Evolutionary conservation across 2,797 vertebrate species (phyloP).

Genomic region (Macroramphosus scolopax): DNA sequence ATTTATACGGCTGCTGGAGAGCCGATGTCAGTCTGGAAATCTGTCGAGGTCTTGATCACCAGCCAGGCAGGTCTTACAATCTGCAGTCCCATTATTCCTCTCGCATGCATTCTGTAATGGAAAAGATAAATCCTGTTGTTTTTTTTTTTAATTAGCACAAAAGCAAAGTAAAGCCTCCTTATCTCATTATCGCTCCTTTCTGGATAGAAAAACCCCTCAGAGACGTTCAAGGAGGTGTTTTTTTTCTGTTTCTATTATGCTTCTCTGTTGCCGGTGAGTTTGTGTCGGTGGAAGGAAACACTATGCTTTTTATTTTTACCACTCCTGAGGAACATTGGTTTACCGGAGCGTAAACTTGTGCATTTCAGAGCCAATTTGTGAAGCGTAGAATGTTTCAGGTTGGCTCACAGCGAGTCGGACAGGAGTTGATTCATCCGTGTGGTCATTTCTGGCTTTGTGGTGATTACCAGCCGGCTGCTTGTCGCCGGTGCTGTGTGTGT

Average conservation of each 20-base stretch:
- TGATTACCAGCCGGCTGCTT: background rate
- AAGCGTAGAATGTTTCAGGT: background rate
- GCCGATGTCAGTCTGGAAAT: constrained; percentile 58
- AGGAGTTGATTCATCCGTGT: background rate
- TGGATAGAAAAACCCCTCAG: constrained; percentile 47
- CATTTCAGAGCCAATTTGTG: background rate
- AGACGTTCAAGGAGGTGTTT: constrained; percentile 47
- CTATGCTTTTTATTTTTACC: no score
- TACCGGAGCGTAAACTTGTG: background rate
- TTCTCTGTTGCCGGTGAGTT: constrained; percentile 38
- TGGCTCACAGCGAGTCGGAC: background rate
- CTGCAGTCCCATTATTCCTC: constrained; percentile 59
- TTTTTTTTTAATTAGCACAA: constrained; percentile 72
- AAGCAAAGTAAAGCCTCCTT: constrained; percentile 65
- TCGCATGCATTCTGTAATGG: constrained; percentile 55
- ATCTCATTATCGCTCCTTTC: constrained; percentile 69
- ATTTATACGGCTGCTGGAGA: constrained; percentile 65
- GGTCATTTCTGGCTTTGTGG: background rate
- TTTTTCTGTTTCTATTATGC: constrained; percentile 24
- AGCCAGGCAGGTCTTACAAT: constrained; percentile 61
- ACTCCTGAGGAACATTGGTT: background rate
- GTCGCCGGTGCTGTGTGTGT: no score
- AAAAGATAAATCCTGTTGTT: constrained; percentile 69
- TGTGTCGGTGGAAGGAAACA: no score
- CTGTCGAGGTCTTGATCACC: constrained; percentile 66